These are phyloP conservation scores for Drosophila ironensis DNA, from an alignment of 1,140 invertebrate species.

Conservation along the genomic window DNA sequence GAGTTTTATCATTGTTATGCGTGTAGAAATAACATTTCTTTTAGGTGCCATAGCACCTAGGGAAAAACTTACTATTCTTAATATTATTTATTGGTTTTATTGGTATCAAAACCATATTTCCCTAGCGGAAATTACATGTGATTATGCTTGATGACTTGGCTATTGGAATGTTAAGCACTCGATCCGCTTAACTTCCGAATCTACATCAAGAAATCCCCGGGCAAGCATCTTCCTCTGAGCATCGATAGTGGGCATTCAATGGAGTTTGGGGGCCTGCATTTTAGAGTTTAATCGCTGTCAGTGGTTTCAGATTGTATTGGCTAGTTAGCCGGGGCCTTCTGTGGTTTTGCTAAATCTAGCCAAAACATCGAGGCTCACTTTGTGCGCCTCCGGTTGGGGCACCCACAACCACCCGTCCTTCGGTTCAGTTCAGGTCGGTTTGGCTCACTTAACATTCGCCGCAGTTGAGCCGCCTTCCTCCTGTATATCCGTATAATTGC, in stretches of 20 bases:
- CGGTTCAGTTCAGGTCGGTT: not conserved
- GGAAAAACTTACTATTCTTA: no score
- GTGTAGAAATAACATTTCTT: no score
- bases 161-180: no score
- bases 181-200: no score
- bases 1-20: no score
- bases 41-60: no score
- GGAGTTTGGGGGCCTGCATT: not conserved
- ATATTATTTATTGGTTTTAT: no score
- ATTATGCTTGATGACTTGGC: no score
- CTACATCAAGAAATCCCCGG: no score
- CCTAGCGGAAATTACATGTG: no score
- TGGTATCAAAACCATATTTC: no score
- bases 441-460: slow-evolving; percentile 6
- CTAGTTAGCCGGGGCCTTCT: slow-evolving; percentile 33
- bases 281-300: slow-evolving; percentile 41
- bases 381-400: not conserved
- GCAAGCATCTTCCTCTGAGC: not conserved
- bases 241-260: not conserved
- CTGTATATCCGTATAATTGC: slow-evolving; percentile 64
- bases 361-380: slow-evolving; percentile 17
- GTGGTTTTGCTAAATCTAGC: slow-evolving; percentile 26
- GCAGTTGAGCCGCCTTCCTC: slow-evolving; percentile 16
- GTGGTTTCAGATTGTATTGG: slow-evolving; percentile 38
- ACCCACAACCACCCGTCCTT: slow-evolving; percentile 25